phyloP scores from a whole-genome alignment of 2,888 invertebrate genomes.

The Epicampocera succincta region DNA sequence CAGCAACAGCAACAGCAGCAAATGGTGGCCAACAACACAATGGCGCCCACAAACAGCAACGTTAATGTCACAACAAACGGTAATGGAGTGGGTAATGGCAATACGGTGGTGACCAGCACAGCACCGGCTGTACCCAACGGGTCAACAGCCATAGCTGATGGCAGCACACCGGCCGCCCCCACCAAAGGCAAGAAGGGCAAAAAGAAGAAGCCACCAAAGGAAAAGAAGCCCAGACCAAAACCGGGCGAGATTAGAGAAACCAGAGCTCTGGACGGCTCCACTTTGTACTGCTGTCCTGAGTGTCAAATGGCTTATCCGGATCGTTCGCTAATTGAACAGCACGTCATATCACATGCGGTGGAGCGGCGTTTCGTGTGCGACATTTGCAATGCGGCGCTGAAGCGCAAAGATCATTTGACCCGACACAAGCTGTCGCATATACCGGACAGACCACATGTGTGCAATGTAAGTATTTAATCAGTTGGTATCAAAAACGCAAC shows the following conservation, averaged over 20 bases:
- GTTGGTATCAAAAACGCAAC: no score
- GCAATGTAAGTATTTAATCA: slow-evolving; percentile 83
- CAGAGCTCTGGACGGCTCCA: slow-evolving; percentile 89
- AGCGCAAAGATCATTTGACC: slow-evolving; percentile 92
- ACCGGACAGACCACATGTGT: slow-evolving; percentile 93
- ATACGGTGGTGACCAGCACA: slow-evolving; percentile 81
- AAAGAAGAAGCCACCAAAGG: slow-evolving; percentile 84
- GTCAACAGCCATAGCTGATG: slow-evolving; percentile 81
- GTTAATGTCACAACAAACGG: slow-evolving; percentile 71
- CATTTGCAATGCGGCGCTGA: slow-evolving; percentile 93
- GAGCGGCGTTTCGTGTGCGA: slow-evolving; percentile 93
- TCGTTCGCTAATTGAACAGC: slow-evolving; percentile 91
- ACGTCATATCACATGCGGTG: slow-evolving; percentile 92
- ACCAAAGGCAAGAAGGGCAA: slow-evolving; percentile 81
- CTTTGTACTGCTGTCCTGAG: slow-evolving; percentile 92
- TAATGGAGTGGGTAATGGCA: slow-evolving; percentile 74
- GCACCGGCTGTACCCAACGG: slow-evolving; percentile 81
- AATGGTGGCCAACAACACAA: slow-evolving; percentile 54
- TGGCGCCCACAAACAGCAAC: slow-evolving; percentile 71
- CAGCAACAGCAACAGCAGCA: slow-evolving; percentile 54
- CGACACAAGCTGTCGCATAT: slow-evolving; percentile 94
- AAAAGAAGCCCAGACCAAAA: slow-evolving; percentile 91
- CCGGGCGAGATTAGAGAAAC: slow-evolving; percentile 83
- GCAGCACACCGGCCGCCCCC: slow-evolving; percentile 81
- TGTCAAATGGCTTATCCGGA: slow-evolving; percentile 95